phyloP scores from a whole-genome alignment of 2,888 invertebrate genomes.

The Thymelicus acteon region DNA sequence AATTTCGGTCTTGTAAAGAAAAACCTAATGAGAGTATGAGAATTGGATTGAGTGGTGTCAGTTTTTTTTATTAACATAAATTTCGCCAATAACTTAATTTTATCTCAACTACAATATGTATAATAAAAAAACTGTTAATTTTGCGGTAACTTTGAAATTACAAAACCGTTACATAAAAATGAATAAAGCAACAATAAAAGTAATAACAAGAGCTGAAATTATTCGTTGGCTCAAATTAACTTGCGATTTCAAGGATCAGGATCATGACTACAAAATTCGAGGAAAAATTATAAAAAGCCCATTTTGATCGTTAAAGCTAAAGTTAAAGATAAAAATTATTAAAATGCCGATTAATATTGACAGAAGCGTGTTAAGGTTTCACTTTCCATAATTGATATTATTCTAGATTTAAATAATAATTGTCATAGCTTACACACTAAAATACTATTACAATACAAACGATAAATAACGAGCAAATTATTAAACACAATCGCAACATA shows the following conservation, averaged over 20 bases:
- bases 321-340: background rate
- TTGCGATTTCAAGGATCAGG: background rate
- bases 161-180: background rate
- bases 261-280: background rate
- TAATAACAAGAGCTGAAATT: slow-evolving; percentile 2
- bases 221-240: background rate
- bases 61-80: too few relatives aligned
- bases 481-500: too few relatives aligned
- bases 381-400: background rate
- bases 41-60: too few relatives aligned
- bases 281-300: background rate
- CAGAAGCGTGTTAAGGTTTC: background rate
- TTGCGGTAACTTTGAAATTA: background rate
- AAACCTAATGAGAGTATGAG: too few relatives aligned
- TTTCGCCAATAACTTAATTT: background rate
- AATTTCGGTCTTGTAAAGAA: too few relatives aligned
- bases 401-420: background rate
- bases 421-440: too few relatives aligned
- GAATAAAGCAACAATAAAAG: background rate
- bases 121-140: background rate
- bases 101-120: background rate
- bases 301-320: background rate
- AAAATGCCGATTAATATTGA: background rate
- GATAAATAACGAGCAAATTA: too few relatives aligned
- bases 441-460: too few relatives aligned